Evolutionary conservation across 1,140 invertebrate genomes (phyloP).

Genomic region (Drepana arcuata): DNA sequence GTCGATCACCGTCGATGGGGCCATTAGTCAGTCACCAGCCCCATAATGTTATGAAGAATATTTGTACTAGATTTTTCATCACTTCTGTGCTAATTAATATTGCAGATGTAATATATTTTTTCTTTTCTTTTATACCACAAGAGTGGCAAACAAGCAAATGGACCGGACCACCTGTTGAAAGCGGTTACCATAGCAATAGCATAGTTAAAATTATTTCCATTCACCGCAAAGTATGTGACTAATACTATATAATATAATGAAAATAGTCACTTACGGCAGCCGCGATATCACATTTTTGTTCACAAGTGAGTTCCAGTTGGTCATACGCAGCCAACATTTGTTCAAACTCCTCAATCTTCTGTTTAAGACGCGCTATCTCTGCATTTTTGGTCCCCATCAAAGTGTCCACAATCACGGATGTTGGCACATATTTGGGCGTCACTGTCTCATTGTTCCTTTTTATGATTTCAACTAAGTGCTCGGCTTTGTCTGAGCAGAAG

Average conservation of each 20-base stretch:
- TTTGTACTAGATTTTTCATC: too few relatives aligned
- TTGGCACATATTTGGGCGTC: constrained; percentile 56
- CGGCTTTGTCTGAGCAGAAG: constrained; percentile 50
- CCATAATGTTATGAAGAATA: too few relatives aligned
- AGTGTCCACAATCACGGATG: constrained; percentile 63
- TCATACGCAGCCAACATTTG: constrained; percentile 54
- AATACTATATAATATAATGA: constrained; percentile 4
- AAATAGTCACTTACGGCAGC: constrained; percentile 36
- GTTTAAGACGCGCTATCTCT: constrained; percentile 57
- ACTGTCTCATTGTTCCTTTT: constrained; percentile 55
- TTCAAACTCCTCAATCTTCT: constrained; percentile 58
- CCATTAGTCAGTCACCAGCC: too few relatives aligned
- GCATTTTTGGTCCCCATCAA: constrained; percentile 62
- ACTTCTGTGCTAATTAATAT: too few relatives aligned
- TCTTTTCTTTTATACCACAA: too few relatives aligned
- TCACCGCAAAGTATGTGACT: too few relatives aligned
- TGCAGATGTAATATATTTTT: too few relatives aligned
- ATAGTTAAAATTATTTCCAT: too few relatives aligned
- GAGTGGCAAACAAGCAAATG: too few relatives aligned
- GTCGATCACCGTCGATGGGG: too few relatives aligned
- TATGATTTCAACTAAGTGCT: constrained; percentile 59
- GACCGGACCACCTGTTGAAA: too few relatives aligned
- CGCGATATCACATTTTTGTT: constrained; percentile 57
- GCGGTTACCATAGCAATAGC: too few relatives aligned
- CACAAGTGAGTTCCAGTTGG: constrained; percentile 47